phyloP scores from a whole-genome alignment of 2,888 invertebrate genomes.

The Hyposoter didymator region DNA sequence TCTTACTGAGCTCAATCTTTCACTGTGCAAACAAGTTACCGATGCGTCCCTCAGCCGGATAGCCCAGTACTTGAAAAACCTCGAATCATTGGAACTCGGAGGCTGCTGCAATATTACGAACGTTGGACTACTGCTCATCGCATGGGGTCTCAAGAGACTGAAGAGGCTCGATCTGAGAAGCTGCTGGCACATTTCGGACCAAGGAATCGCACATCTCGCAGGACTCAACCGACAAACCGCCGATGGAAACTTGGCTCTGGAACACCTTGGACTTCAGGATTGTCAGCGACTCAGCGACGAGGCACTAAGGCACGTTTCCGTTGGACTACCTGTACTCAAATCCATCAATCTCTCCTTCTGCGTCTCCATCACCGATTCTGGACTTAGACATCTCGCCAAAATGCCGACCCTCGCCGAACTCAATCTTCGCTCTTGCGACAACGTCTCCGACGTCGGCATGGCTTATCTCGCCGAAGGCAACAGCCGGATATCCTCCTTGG shows the following conservation, averaged over 20 bases:
- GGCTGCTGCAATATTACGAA: slow-evolving; percentile 97
- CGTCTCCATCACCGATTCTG: slow-evolving; percentile 96
- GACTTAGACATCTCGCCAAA: slow-evolving; percentile 94
- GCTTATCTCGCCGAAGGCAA: slow-evolving; percentile 96
- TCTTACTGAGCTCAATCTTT: slow-evolving; percentile 93
- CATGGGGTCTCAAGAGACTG: slow-evolving; percentile 94
- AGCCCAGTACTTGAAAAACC: slow-evolving; percentile 93
- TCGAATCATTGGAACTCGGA: slow-evolving; percentile 94
- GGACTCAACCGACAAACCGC: slow-evolving; percentile 88
- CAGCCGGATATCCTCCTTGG: slow-evolving; percentile 91
- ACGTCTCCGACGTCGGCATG: slow-evolving; percentile 96
- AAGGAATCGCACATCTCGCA: slow-evolving; percentile 94
- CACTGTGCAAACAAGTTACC: slow-evolving; percentile 97
- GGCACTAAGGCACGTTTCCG: slow-evolving; percentile 93
- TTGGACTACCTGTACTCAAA: slow-evolving; percentile 91
- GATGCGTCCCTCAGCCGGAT: slow-evolving; percentile 94
- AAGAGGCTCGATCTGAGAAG: slow-evolving; percentile 94
- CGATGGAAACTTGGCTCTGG: slow-evolving; percentile 90
- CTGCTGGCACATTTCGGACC: slow-evolving; percentile 96
- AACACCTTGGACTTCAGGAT: slow-evolving; percentile 95
- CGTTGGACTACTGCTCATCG: slow-evolving; percentile 93
- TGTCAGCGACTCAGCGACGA: slow-evolving; percentile 97
- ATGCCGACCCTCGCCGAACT: slow-evolving; percentile 94
- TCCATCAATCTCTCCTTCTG: slow-evolving; percentile 97
- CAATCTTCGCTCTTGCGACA: slow-evolving; percentile 96